Percentiles rank a stretch among this genome's conserved stretches.
Evolutionary conservation across 1,140 invertebrate genomes (phyloP).

Genomic region (Proales similis): DNA sequence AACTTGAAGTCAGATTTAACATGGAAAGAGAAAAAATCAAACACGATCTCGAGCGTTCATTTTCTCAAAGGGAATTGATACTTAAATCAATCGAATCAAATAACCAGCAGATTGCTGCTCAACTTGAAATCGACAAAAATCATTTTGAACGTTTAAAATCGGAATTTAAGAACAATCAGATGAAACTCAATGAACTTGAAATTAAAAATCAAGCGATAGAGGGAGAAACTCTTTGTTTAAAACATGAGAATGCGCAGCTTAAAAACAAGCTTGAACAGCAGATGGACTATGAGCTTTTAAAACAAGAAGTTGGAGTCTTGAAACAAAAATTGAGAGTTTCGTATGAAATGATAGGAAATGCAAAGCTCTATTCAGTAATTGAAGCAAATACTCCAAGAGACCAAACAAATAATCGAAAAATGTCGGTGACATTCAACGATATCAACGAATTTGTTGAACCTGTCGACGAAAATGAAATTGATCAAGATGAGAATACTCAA

Average conservation of each 20-base stretch:
- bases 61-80: constrained; percentile 26
- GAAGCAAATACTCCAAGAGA: neutral
- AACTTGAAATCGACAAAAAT: constrained; percentile 27
- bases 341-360: constrained; percentile 28
- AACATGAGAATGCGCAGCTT: constrained; percentile 11
- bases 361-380: constrained; percentile 17
- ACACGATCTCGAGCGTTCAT: constrained; percentile 20
- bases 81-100: constrained; percentile 29
- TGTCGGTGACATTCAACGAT: constrained; percentile 30
- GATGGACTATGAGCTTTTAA: constrained; percentile 36
- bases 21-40: constrained; percentile 25
- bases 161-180: constrained; percentile 11
- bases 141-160: constrained; percentile 12
- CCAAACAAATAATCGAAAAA: too few relatives aligned
- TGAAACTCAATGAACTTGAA: constrained; percentile 23
- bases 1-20: neutral
- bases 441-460: too few relatives aligned
- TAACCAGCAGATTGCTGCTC: constrained; percentile 21
- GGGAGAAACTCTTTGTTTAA: constrained; percentile 17
- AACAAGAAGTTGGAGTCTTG: constrained; percentile 20
- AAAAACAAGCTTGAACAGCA: constrained; percentile 22
- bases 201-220: constrained; percentile 2
- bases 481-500: neutral
- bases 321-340: constrained; percentile 32
- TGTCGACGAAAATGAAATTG: neutral